These are phyloP conservation scores for Callithrix jacchus DNA, from an alignment of 2,113 vertebrate genomes.

Conservation along the genomic window DNA sequence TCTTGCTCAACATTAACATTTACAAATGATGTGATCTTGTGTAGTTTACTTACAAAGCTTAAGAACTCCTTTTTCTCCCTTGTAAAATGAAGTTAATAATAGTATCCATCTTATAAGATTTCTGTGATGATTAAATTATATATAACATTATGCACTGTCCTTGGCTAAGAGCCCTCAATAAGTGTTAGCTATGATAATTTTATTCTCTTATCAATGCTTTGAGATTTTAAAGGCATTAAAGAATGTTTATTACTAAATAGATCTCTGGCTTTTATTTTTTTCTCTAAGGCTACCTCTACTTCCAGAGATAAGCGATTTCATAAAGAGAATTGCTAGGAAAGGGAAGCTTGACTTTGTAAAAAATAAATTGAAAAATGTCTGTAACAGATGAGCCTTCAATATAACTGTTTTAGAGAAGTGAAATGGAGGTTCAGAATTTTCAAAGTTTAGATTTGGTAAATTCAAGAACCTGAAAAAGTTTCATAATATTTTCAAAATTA, in stretches of 20 bases:
- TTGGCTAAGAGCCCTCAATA: neutral
- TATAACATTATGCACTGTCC: neutral
- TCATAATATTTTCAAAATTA: neutral
- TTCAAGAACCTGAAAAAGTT: neutral
- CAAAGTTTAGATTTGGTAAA: constrained; percentile 15
- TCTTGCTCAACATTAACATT: neutral
- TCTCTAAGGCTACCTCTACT: neutral
- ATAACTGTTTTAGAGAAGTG: neutral
- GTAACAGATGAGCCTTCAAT: neutral
- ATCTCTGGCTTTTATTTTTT: neutral
- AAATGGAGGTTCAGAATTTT: neutral
- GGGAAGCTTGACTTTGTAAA: neutral
- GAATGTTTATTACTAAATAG: neutral
- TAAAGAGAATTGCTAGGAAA: neutral
- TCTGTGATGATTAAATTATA: constrained; percentile 17
- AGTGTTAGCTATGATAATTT: neutral
- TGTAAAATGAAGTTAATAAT: neutral
- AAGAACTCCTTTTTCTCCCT: neutral
- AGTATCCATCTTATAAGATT: neutral
- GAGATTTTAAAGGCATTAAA: neutral
- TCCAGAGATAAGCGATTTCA: neutral
- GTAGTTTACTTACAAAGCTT: neutral
- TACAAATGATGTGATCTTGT: neutral
- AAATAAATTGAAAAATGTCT: neutral
- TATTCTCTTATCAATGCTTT: neutral